Conservation (phyloP, 2,888 invertebrate species). For the Phytoseiulus persimilis region DNA sequence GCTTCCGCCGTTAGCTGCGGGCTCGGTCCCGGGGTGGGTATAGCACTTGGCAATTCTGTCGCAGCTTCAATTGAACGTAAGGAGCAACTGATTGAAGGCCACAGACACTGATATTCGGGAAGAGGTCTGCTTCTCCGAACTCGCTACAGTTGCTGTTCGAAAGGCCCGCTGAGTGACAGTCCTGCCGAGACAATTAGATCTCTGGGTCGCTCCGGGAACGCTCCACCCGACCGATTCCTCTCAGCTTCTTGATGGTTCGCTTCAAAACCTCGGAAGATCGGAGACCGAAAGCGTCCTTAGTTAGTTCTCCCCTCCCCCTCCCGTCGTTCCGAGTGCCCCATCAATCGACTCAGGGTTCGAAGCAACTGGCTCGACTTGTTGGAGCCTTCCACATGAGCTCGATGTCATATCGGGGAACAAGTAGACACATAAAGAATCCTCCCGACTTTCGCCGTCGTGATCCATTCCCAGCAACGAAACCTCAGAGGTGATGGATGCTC, state of each 20-base stretch:
- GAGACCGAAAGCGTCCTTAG: neutral
- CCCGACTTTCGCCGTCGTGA: neutral
- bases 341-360: neutral
- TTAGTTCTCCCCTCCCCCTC: neutral
- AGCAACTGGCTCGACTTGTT: neutral
- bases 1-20: too few species aligned
- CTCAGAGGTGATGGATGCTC: neutral
- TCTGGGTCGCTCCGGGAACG: neutral
- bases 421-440: neutral
- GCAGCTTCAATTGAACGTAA: neutral
- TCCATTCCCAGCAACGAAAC: neutral
- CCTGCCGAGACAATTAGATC: neutral
- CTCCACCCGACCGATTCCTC: neutral
- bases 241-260: neutral
- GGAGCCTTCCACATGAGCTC: neutral
- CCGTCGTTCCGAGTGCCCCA: neutral
- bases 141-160: neutral
- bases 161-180: neutral
- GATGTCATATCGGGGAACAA: neutral
- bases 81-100: neutral
- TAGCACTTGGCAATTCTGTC: neutral
- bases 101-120: neutral
- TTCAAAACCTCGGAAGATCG: neutral
- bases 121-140: too few species aligned
- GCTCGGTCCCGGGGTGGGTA: too few species aligned